phyloP scores from a whole-genome alignment of 2,888 invertebrate species.

The Rhagonycha lutea region DNA sequence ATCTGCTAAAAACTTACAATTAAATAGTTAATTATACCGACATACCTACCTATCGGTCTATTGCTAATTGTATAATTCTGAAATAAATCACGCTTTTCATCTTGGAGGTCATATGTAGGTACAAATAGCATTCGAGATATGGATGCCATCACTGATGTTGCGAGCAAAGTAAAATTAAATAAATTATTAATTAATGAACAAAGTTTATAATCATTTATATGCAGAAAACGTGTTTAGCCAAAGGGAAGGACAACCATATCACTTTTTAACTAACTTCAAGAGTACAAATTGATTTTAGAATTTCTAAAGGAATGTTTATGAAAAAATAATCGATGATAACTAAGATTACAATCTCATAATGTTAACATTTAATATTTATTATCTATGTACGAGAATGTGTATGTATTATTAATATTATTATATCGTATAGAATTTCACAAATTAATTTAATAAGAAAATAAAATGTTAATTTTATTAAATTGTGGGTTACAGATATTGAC shows the following conservation, averaged over 20 bases:
- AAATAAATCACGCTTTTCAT: background rate
- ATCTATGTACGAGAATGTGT: background rate
- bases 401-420: background rate
- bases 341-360: background rate
- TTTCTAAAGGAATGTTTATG: background rate
- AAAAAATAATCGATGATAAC: background rate
- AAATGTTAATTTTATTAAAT: background rate
- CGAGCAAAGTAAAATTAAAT: constrained; percentile 13
- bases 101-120: background rate
- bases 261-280: constrained; percentile 4
- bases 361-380: background rate
- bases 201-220: constrained; percentile 11
- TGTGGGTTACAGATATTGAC: background rate
- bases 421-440: background rate
- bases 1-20: background rate
- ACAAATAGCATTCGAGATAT: background rate
- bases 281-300: background rate
- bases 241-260: constrained; percentile 17
- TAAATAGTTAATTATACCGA: background rate
- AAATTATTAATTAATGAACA: constrained; percentile 15
- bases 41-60: background rate
- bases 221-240: constrained; percentile 17
- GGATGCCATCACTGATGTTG: background rate
- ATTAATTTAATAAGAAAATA: background rate
- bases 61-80: background rate